phyloP scores from a whole-genome alignment of 2,113 vertebrate species.

The Anser brachyrhynchus region DNA sequence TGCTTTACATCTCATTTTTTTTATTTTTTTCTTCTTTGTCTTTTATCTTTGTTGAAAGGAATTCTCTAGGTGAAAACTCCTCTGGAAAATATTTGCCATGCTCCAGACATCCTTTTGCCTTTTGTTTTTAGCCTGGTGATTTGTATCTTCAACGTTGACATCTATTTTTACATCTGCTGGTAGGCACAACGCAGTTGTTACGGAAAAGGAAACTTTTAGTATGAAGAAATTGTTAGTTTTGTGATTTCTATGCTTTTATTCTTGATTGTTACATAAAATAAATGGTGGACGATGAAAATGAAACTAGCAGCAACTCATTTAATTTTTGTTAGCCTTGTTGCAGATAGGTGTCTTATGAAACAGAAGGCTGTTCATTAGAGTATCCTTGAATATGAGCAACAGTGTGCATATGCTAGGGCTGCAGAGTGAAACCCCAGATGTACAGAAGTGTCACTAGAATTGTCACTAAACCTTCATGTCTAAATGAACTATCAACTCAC shows the following conservation, averaged over 20 bases:
- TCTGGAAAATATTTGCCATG: not conserved
- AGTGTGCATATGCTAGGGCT: not conserved
- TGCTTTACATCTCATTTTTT: not conserved
- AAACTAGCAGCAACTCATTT: not conserved
- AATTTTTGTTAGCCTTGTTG: not conserved
- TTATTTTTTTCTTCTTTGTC: slow-evolving; percentile 1
- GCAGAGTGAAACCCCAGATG: not conserved
- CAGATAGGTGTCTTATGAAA: not conserved
- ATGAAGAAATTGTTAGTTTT: not conserved
- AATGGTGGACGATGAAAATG: not conserved
- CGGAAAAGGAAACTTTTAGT: not conserved
- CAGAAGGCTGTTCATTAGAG: not conserved
- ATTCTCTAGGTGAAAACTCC: not conserved
- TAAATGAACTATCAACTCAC: not conserved
- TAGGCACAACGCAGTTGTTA: not conserved
- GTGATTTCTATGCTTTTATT: not conserved
- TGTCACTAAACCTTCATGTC: not conserved
- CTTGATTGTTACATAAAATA: not conserved
- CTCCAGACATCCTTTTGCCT: not conserved
- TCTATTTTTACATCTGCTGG: not conserved
- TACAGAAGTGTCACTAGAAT: not conserved
- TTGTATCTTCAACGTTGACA: not conserved
- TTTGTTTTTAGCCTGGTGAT: not conserved
- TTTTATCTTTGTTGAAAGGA: not conserved
- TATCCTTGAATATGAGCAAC: not conserved